Percentiles rank a stretch among this genome's conserved stretches.
phyloP scores from a whole-genome alignment of 2,888 invertebrate species.

The Cryptocephalus moraei region DNA sequence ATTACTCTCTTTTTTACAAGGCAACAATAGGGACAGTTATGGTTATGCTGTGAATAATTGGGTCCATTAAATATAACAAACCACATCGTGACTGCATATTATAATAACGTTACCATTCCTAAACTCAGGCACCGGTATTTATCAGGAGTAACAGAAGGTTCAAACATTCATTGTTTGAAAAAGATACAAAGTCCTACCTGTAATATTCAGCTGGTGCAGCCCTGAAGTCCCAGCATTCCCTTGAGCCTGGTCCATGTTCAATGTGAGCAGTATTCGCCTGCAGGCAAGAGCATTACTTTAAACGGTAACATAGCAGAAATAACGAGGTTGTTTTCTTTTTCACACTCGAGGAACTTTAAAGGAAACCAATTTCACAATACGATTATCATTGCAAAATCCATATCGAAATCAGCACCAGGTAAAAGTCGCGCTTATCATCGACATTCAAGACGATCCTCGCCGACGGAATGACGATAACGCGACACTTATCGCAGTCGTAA shows the following conservation, averaged over 20 bases:
- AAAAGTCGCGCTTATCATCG: too few relatives aligned
- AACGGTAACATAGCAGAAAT: constrained; percentile 1
- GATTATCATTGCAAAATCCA: too few relatives aligned
- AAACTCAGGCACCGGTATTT: not conserved
- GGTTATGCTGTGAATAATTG: too few relatives aligned
- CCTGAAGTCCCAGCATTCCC: constrained; percentile 35
- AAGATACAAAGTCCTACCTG: constrained; percentile 41
- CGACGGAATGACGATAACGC: too few relatives aligned
- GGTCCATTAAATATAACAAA: too few relatives aligned
- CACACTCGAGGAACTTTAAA: constrained; percentile 4
- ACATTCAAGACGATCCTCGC: too few relatives aligned
- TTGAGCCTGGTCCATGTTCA: constrained; percentile 16
- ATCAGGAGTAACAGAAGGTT: not conserved
- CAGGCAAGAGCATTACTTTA: not conserved
- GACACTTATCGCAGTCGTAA: too few relatives aligned
- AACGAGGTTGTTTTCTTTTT: constrained; percentile 8
- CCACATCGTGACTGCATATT: not conserved
- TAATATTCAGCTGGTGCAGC: constrained; percentile 58
- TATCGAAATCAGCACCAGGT: too few relatives aligned
- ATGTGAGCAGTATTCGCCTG: not conserved
- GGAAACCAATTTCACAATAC: not conserved
- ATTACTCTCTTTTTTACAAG: too few relatives aligned
- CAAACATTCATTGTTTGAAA: not conserved
- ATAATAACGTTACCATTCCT: not conserved
- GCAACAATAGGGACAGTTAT: not conserved